Conservation (phyloP, 2,888 invertebrate species). For the Athalia circularis region DNA sequence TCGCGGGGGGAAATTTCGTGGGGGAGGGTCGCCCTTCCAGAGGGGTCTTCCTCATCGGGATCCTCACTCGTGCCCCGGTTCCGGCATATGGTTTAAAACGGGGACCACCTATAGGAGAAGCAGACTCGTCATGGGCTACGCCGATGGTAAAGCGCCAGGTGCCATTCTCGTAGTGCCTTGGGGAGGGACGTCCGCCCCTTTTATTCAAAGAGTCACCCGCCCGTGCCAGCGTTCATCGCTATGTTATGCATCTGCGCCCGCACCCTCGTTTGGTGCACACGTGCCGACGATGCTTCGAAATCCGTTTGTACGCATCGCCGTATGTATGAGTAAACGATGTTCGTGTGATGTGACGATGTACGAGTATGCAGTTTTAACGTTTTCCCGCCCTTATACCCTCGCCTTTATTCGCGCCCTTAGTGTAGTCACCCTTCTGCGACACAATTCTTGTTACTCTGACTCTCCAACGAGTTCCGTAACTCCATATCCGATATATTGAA, state of each 20-base stretch:
- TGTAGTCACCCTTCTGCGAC: not conserved
- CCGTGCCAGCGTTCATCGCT: slow-evolving; percentile 10
- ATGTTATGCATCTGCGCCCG: slow-evolving; percentile 37
- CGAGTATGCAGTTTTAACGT: not conserved
- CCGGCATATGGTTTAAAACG: slow-evolving; percentile 14
- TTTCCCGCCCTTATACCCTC: slow-evolving; percentile 14
- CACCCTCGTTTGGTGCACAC: slow-evolving; percentile 30
- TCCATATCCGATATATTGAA: not conserved
- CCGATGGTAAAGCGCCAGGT: slow-evolving; percentile 32
- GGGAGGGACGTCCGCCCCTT: slow-evolving; percentile 42
- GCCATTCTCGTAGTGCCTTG: slow-evolving; percentile 39
- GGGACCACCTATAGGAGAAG: slow-evolving; percentile 1
- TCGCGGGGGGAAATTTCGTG: slow-evolving; percentile 39
- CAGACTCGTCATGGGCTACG: not conserved
- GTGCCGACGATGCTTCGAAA: slow-evolving; percentile 34
- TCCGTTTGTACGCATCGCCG: not conserved
- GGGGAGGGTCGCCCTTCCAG: slow-evolving; percentile 34
- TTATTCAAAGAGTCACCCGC: slow-evolving; percentile 38
- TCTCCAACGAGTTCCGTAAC: slow-evolving; percentile 27
- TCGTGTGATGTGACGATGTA: not conserved
- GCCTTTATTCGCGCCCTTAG: slow-evolving; percentile 3
- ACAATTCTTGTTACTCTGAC: slow-evolving; percentile 8
- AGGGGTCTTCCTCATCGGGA: slow-evolving; percentile 36
- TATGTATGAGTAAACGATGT: not conserved
- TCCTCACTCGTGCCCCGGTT: slow-evolving; percentile 36